phyloP scores from a whole-genome alignment of 2,113 vertebrate species.

The Ceyx margarethae region DNA sequence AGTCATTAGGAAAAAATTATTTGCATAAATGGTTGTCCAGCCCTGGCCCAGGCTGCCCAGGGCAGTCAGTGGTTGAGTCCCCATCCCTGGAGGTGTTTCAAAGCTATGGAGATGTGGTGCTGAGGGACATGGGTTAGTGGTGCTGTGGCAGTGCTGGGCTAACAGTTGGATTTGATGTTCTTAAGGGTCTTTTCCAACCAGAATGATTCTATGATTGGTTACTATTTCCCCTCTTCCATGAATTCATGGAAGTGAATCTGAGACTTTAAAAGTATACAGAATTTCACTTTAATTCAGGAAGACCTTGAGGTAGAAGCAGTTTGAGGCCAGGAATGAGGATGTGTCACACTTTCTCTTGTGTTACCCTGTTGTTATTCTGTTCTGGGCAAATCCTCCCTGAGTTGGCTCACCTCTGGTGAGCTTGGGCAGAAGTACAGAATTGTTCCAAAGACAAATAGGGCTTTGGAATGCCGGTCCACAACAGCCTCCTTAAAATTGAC shows the following conservation, averaged over 20 bases:
- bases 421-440: not conserved
- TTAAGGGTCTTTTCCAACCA: not conserved
- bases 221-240: not conserved
- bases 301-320: not conserved
- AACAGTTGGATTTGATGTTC: too few relatives aligned
- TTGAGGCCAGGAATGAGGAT: not conserved
- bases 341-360: not conserved
- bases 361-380: not conserved
- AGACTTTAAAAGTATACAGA: not conserved
- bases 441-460: not conserved
- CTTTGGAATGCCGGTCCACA: not conserved
- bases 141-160: too few relatives aligned
- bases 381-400: not conserved
- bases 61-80: too few relatives aligned
- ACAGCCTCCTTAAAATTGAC: accelerated
- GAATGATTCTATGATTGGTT: not conserved
- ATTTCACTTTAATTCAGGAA: not conserved
- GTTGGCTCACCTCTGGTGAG: not conserved
- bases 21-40: too few relatives aligned
- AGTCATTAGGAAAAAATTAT: too few relatives aligned
- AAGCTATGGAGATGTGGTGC: too few relatives aligned
- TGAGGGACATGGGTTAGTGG: too few relatives aligned
- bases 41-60: too few relatives aligned
- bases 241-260: not conserved
- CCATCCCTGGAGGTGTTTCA: too few relatives aligned